These are phyloP conservation scores for Sebastes reedi DNA, from an alignment of 2,797 vertebrate genomes.

Conservation along the genomic window DNA sequence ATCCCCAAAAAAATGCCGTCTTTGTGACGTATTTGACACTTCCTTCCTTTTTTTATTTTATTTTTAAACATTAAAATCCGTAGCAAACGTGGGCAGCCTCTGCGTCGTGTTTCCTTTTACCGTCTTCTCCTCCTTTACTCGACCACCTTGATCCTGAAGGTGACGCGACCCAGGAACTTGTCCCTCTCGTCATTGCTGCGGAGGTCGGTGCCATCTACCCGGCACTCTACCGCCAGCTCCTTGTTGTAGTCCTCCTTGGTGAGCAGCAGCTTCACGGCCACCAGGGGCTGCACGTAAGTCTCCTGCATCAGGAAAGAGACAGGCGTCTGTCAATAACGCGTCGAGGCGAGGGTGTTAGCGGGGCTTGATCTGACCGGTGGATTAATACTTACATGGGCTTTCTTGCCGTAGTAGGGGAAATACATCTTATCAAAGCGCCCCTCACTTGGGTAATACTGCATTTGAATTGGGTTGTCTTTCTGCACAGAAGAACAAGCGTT, in stretches of 20 bases:
- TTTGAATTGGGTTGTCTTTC: slow-evolving; percentile 72
- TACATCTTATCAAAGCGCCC: slow-evolving; percentile 93
- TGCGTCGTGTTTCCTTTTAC: slow-evolving; percentile 35
- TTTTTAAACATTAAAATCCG: slow-evolving; percentile 55
- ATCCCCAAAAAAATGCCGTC: slow-evolving; percentile 22
- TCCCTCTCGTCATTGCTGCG: slow-evolving; percentile 91
- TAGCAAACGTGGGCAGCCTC: slow-evolving; percentile 62
- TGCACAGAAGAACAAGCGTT: slow-evolving; percentile 57
- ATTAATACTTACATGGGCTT: slow-evolving; percentile 89
- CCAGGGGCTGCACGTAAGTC: slow-evolving; percentile 92
- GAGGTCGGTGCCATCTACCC: slow-evolving; percentile 89
- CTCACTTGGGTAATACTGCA: slow-evolving; percentile 86
- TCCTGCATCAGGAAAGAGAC: slow-evolving; percentile 73
- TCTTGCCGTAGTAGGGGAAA: slow-evolving; percentile 97
- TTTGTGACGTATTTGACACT: slow-evolving; percentile 70
- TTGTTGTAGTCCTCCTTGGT: slow-evolving; percentile 81
- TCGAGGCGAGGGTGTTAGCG: background rate
- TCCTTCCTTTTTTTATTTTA: slow-evolving; percentile 50
- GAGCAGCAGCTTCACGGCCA: slow-evolving; percentile 90
- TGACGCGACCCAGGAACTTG: slow-evolving; percentile 94
- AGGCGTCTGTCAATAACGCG: slow-evolving; percentile 26
- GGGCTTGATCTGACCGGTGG: background rate
- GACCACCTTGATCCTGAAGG: slow-evolving; percentile 88
- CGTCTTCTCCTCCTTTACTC: slow-evolving; percentile 72
- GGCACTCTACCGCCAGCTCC: slow-evolving; percentile 90